Conservation (phyloP, 2,797 vertebrate species). For the Falco biarmicus region DNA sequence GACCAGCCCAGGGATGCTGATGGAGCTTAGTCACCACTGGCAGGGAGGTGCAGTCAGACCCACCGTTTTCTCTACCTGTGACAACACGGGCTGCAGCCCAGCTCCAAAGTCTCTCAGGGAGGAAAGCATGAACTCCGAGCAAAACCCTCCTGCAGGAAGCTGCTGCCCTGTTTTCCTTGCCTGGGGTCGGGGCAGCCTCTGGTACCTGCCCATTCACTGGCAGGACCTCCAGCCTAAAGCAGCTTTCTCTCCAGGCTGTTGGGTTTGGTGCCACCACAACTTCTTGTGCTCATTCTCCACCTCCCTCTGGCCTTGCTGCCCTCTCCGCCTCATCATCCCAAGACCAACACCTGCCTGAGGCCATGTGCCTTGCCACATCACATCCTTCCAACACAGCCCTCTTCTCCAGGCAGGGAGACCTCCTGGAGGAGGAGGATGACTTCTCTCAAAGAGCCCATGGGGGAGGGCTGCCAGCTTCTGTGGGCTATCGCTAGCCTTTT, state of each 20-base stretch:
- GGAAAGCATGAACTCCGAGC: background rate
- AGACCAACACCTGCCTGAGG: background rate
- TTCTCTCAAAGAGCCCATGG: background rate
- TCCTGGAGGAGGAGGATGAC: background rate
- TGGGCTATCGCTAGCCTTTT: background rate
- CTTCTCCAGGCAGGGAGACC: background rate
- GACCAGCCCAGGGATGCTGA: background rate
- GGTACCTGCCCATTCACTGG: background rate
- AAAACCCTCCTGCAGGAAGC: background rate
- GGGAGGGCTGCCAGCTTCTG: background rate
- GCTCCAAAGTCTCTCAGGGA: background rate
- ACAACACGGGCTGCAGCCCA: background rate
- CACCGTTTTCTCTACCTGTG: background rate
- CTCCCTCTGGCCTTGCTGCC: background rate
- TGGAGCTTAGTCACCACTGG: background rate
- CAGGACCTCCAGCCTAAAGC: background rate
- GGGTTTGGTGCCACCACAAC: background rate
- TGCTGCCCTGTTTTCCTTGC: background rate
- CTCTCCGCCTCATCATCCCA: background rate
- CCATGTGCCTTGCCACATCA: slow-evolving; percentile 24
- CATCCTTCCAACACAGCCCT: background rate
- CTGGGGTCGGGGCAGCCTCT: background rate
- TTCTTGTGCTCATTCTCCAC: background rate
- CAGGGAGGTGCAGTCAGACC: background rate
- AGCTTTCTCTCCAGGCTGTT: background rate